Evolutionary conservation across 1,140 invertebrate species (phyloP).

Genomic region (Elymnias hypermnestra): DNA sequence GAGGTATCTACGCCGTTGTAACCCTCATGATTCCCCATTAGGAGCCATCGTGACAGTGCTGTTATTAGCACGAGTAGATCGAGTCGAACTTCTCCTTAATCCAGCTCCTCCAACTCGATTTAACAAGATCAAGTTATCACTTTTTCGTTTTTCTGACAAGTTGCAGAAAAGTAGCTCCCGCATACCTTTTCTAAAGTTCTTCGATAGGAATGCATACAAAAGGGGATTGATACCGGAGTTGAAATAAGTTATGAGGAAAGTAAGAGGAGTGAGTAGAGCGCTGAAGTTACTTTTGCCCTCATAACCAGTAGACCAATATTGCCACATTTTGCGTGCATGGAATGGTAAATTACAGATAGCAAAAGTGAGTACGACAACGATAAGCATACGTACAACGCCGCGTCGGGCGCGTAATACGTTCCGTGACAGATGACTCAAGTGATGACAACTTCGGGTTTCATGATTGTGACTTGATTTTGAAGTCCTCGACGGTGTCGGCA

Average conservation of each 20-base stretch:
- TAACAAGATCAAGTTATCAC: conserved; percentile 59
- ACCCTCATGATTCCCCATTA: conserved; percentile 71
- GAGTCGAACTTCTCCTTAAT: conserved; percentile 63
- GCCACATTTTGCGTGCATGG: conserved; percentile 89
- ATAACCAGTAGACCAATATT: conserved; percentile 81
- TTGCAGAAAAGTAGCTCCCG: conserved; percentile 80
- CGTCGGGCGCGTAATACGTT: conserved; percentile 82
- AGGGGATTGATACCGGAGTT: conserved; percentile 91
- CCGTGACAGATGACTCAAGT: conserved; percentile 80
- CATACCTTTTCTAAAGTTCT: conserved; percentile 85
- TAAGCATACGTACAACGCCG: conserved; percentile 86
- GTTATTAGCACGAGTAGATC: conserved; percentile 72
- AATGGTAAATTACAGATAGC: conserved; percentile 90
- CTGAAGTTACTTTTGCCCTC: conserved; percentile 81
- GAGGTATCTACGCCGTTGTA: conserved; percentile 52
- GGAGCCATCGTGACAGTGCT: conserved; percentile 71
- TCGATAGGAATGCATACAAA: conserved; percentile 89
- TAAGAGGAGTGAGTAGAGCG: conserved; percentile 87
- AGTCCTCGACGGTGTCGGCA: conserved; percentile 22
- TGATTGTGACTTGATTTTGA: conserved; percentile 42
- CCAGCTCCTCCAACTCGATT: conserved; percentile 59
- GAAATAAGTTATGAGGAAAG: conserved; percentile 88
- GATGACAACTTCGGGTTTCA: conserved; percentile 58
- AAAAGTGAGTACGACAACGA: conserved; percentile 89
- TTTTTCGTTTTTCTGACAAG: conserved; percentile 60